Evolutionary conservation across 2,888 invertebrate genomes (phyloP).

Genomic region (Nysson spinosus): DNA sequence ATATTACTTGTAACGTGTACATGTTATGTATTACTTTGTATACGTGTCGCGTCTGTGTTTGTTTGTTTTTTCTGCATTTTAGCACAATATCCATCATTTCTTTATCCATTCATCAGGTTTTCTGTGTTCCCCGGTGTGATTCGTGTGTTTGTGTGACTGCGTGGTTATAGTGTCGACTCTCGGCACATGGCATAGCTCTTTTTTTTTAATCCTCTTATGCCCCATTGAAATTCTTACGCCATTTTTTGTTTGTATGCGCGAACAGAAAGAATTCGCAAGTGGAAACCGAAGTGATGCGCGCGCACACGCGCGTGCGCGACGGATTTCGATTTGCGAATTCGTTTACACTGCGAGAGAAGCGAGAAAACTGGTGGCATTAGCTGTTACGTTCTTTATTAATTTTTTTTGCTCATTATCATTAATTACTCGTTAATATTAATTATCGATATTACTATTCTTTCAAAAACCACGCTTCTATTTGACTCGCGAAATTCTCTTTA

Average conservation of each 20-base stretch:
- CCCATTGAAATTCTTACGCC: not conserved
- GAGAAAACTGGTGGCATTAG: slow-evolving; percentile 63
- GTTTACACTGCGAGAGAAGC: slow-evolving; percentile 66
- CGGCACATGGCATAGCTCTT: not conserved
- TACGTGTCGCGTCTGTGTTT: too few species aligned
- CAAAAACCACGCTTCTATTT: too few species aligned
- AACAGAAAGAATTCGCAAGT: slow-evolving; percentile 35
- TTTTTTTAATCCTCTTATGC: not conserved
- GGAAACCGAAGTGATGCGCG: slow-evolving; percentile 14
- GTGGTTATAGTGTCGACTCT: not conserved
- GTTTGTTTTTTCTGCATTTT: slow-evolving; percentile 16
- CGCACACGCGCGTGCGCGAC: too few species aligned
- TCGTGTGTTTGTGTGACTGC: slow-evolving; percentile 30
- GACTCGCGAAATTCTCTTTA: too few species aligned
- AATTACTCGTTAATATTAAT: slow-evolving; percentile 11
- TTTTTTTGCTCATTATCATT: slow-evolving; percentile 17
- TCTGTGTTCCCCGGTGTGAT: not conserved
- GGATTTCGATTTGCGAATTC: slow-evolving; percentile 43
- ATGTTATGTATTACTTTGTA: too few species aligned
- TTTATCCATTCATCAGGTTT: not conserved
- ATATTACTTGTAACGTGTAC: too few species aligned
- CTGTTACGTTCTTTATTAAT: slow-evolving; percentile 48
- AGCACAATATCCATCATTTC: not conserved
- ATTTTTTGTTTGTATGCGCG: not conserved
- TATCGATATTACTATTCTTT: slow-evolving; percentile 13